Evolutionary conservation across 1,140 invertebrate genomes (phyloP).

Genomic region (Pararge aegeria): DNA sequence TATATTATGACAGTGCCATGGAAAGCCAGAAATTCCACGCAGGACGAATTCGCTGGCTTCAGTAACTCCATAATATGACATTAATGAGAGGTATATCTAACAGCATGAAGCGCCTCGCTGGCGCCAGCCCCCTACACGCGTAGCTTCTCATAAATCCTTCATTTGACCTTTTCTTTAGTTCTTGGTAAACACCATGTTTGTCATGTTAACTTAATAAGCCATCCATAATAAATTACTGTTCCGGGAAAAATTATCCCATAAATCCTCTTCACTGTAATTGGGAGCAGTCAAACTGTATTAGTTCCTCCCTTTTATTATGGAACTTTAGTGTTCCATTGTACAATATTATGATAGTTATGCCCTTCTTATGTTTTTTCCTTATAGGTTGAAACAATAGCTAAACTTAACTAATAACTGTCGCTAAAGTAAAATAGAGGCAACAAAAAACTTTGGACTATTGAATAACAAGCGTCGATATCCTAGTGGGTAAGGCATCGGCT

Average conservation of each 20-base stretch:
- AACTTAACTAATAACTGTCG: neutral
- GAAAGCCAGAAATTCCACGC: too few relatives aligned
- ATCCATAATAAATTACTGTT: slow-evolving; percentile 26
- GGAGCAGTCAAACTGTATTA: slow-evolving; percentile 5
- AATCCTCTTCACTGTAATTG: slow-evolving; percentile 21
- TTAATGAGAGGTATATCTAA: neutral
- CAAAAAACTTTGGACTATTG: neutral
- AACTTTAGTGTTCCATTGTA: neutral
- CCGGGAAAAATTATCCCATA: slow-evolving; percentile 24
- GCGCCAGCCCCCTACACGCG: slow-evolving; percentile 18
- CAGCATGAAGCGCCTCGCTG: slow-evolving; percentile 4
- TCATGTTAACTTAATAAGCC: slow-evolving; percentile 27
- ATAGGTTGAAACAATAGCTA: neutral
- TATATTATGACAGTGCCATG: too few relatives aligned
- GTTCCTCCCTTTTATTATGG: slow-evolving; percentile 3
- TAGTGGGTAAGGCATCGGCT: too few relatives aligned
- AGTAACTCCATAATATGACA: neutral
- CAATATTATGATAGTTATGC: neutral
- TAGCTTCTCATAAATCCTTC: slow-evolving; percentile 18
- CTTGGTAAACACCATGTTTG: slow-evolving; percentile 24
- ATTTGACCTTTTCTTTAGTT: slow-evolving; percentile 21
- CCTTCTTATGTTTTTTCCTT: neutral
- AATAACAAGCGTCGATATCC: too few relatives aligned
- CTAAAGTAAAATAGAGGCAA: neutral
- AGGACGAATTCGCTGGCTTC: too few relatives aligned